Evolutionary conservation across 23 tunicate genomes (phyloP).

Genomic region (Halocynthia aurantium): DNA sequence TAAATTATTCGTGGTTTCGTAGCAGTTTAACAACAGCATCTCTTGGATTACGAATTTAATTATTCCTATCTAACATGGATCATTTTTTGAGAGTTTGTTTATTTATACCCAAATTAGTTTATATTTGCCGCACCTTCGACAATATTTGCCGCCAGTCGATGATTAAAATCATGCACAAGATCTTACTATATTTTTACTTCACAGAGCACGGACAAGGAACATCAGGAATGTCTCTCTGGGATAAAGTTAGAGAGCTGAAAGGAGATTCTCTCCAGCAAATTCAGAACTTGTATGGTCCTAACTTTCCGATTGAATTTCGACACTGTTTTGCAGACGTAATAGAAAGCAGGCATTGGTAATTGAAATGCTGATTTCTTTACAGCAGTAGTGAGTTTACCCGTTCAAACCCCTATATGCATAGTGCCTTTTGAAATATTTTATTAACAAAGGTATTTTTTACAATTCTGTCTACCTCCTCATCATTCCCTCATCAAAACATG

Average conservation of each 20-base stretch:
- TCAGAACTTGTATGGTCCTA: conserved; percentile 86
- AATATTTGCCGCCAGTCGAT: too few relatives aligned
- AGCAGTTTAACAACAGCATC: too few relatives aligned
- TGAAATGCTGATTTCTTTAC: not conserved
- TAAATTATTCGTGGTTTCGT: too few relatives aligned
- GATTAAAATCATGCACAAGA: too few relatives aligned
- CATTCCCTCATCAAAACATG: not conserved
- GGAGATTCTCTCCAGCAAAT: conserved; percentile 91
- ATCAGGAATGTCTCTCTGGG: conserved; percentile 82
- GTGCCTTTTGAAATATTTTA: not conserved
- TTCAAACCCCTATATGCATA: not conserved
- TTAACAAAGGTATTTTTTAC: not conserved
- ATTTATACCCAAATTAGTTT: too few relatives aligned
- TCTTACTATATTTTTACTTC: not conserved
- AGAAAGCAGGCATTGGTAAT: conserved; percentile 82
- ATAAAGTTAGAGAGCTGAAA: conserved; percentile 86
- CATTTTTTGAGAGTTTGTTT: too few relatives aligned
- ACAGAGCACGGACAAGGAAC: conserved; percentile 24
- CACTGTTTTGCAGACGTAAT: conserved; percentile 94
- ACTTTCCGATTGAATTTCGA: conserved; percentile 96
- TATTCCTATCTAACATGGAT: too few relatives aligned
- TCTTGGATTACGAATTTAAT: too few relatives aligned
- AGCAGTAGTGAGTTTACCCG: not conserved
- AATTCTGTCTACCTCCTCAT: not conserved
- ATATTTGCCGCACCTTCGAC: too few relatives aligned